Evolutionary conservation across 2,888 invertebrate genomes (phyloP), one percentile per base, ranked within the genome.

Genomic region (Saturnia pavonia): DNA sequence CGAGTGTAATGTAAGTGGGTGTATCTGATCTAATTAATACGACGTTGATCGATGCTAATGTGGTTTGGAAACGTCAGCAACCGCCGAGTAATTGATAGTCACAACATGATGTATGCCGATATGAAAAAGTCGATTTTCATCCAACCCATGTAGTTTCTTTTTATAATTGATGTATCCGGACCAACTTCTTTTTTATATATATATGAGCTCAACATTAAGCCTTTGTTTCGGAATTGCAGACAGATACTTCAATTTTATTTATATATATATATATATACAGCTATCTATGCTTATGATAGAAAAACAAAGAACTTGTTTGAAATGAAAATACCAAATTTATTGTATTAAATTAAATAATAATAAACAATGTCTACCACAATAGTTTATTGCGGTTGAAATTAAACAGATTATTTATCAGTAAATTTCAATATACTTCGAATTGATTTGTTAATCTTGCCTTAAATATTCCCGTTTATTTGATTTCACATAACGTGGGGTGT

Each of bases 1-100:
- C 74, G 75, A 71, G 72, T 75, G 76, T 72, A 75, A 75, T 72
- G 72, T 76, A 79, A 74, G 91, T 92, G 83, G 91, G 90, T 86
- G 91, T 92, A 92, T 91, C 91, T 86, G 91, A 91, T 93, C 91
- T 91, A 92, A 92, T 92, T 92, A 92, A 91, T 90, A 78, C 85
- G 91, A 93, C 93, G 85, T 90, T 93, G 93, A 93, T 92, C 88
- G 92, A 93, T 92, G 89, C 90, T 92, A 92, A 93, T 92, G 91
- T 89, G 87, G 85, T 85, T 85, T 77, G 73, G 85, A 81, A 82
- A 85, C 85, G 88, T 86, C 86, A 85, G 83, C 83, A 79, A 79
- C 75, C 80, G 74, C 83, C 88, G 90, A 90, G 87, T 92, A 91
- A 91, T 91, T 91, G 90, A 89, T 91, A 91, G 91, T 91, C 90